These are phyloP conservation scores for Brachionus koreanus DNA, from an alignment of 1,140 invertebrate species.

Conservation along the genomic window DNA sequence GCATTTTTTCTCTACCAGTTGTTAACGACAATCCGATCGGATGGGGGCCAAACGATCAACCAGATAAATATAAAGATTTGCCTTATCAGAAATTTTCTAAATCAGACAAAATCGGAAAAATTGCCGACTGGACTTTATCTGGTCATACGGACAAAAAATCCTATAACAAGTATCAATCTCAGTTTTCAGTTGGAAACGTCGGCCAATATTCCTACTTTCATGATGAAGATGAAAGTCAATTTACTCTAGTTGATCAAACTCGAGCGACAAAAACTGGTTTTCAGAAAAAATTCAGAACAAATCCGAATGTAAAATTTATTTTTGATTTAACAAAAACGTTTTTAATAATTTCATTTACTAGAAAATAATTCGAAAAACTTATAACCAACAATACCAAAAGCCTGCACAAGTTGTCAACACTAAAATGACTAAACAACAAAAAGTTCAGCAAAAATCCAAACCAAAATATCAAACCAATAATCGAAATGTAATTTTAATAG, in stretches of 20 bases:
- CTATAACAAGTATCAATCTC: constrained; percentile 88
- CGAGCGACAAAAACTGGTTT: constrained; percentile 1
- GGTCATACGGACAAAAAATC: constrained; percentile 90
- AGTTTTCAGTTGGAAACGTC: constrained; percentile 75
- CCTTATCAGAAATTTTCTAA: constrained; percentile 97
- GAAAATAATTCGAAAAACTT: constrained; percentile 17
- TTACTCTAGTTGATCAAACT: constrained; percentile 57
- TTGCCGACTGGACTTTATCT: constrained; percentile 94
- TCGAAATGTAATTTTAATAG: not conserved
- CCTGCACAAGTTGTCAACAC: not conserved
- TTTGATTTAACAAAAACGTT: not conserved
- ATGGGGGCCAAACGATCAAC: constrained; percentile 91
- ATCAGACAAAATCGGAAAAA: constrained; percentile 90
- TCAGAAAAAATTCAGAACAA: constrained; percentile 27
- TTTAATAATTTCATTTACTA: not conserved
- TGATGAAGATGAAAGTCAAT: constrained; percentile 96
- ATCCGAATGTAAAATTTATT: constrained; percentile 28
- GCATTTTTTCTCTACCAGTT: constrained; percentile 1
- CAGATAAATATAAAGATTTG: constrained; percentile 92
- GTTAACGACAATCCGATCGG: constrained; percentile 83
- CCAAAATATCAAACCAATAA: not conserved
- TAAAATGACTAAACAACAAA: constrained; percentile 31
- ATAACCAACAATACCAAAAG: constrained; percentile 14
- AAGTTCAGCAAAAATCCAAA: constrained; percentile 17
- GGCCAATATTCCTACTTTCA: constrained; percentile 95